phyloP scores from a whole-genome alignment of 2,888 invertebrate genomes.

The Priocnemis perturbator region DNA sequence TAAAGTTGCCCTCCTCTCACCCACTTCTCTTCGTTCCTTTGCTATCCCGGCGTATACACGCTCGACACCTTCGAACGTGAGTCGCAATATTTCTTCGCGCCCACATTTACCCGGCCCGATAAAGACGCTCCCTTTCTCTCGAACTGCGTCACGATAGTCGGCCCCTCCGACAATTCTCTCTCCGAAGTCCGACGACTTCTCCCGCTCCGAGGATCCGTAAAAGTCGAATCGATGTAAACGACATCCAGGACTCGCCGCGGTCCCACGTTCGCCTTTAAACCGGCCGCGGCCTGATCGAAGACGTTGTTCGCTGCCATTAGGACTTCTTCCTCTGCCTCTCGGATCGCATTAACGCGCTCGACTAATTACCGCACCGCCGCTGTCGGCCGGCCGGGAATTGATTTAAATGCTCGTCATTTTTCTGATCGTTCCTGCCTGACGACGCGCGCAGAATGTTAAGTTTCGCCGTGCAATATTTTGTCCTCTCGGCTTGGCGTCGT shows the following conservation, averaged over 20 bases:
- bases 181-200: too few relatives aligned
- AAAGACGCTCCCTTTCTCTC: conserved; percentile 8
- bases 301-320: neutral
- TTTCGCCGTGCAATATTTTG: too few relatives aligned
- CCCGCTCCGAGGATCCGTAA: conserved; percentile 14
- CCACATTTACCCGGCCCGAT: conserved; percentile 11
- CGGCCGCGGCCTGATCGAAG: neutral
- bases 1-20: neutral
- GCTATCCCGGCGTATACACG: neutral
- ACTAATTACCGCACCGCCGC: too few relatives aligned
- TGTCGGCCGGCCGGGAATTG: too few relatives aligned
- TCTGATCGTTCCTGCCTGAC: too few relatives aligned
- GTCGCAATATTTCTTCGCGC: conserved; percentile 10
- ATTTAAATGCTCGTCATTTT: too few relatives aligned
- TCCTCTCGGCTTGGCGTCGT: too few relatives aligned
- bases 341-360: too few relatives aligned
- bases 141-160: conserved; percentile 4
- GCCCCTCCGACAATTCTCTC: neutral
- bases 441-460: too few relatives aligned
- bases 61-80: conserved; percentile 2
- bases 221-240: conserved; percentile 38
- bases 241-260: conserved; percentile 10
- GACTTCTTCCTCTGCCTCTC: too few relatives aligned
- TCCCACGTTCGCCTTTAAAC: conserved; percentile 21
- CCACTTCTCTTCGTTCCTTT: neutral